Conservation (phyloP, 2,113 vertebrate genomes). For the Gallinago jamesoni region DNA sequence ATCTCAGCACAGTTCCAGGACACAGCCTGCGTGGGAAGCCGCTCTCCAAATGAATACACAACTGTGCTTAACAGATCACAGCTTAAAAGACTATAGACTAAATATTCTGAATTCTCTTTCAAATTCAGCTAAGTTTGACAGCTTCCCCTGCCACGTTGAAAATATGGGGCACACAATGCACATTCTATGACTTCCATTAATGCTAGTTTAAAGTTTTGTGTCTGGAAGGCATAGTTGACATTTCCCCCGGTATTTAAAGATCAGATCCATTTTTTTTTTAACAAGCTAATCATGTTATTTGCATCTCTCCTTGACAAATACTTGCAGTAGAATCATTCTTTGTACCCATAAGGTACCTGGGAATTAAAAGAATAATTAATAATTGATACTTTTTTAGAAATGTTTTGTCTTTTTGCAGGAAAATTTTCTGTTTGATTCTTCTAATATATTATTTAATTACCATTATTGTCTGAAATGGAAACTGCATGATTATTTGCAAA, state of each 20-base stretch:
- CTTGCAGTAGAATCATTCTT: not conserved
- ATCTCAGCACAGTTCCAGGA: conserved; percentile 12
- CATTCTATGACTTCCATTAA: not conserved
- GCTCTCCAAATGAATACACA: not conserved
- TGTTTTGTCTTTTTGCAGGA: not conserved
- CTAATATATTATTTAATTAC: not conserved
- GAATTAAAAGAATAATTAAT: not conserved
- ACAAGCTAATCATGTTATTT: not conserved
- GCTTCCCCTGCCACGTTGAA: too few relatives aligned
- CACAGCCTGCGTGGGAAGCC: not conserved
- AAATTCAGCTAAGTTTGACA: not conserved
- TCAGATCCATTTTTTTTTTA: not conserved
- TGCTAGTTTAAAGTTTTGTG: not conserved
- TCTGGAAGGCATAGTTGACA: not conserved
- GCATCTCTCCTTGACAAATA: not conserved
- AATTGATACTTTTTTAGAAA: not conserved
- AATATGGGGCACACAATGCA: too few relatives aligned
- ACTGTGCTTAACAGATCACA: not conserved
- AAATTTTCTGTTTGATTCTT: not conserved
- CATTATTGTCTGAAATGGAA: conserved; percentile 17
- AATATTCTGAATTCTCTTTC: not conserved
- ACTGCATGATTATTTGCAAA: not conserved
- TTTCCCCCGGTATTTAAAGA: not conserved
- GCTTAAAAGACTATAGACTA: not conserved
- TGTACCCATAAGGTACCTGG: not conserved